Base-by-base conservation (phyloP, 2,113 vertebrate genomes). In the Macquaria australasica region DNA sequence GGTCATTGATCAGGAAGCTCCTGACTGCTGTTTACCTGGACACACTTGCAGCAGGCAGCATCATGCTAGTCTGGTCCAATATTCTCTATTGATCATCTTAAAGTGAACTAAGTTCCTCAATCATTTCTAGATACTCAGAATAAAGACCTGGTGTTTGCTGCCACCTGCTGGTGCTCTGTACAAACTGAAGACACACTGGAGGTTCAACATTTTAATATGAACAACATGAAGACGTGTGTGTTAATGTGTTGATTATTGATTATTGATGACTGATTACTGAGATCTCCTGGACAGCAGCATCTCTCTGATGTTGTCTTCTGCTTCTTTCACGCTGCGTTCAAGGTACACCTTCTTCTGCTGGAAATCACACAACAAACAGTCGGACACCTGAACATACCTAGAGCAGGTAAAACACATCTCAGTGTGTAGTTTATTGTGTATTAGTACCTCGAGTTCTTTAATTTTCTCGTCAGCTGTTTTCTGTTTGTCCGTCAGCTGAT, bases 381-480 rank as follows among this genome's bases (percentile, higher is more conserved):
- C 16, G 74, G 39, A 34, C 59, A 56, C 51, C 6, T n/a, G 8
- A 0, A 63, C 12, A n/a, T 9, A 50, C 6, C n/a, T 21, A 58
- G 31, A 6, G 12, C 25, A 16, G 25, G 58, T 59, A 3, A 59
- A 28, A 41, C 37, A 34, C n/a, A 16, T 37, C 6, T 62, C 23
- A 28, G 16, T 48, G 20, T n/a, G 39, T 56, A 10, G 7, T 9
- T 6, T 20, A 6, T 0, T 37, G 51, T 55, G 45, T 28, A 1
- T 16, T 7, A 3, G 23, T 95, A 99, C 98, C 97, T 99, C 98
- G 18, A 99, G 93, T 85, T 99, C 98, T 83, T 97, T 98, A 83
- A 99, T 98, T 92, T 99, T 99, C 92, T 98, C 97, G 82, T 99
- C 97, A 0, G 98, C 97, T n/a, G 97, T 96, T 88, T 97, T 98